These are phyloP conservation scores for Melanchra persicariae DNA, from an alignment of 2,888 invertebrate genomes.

Conservation along the genomic window DNA sequence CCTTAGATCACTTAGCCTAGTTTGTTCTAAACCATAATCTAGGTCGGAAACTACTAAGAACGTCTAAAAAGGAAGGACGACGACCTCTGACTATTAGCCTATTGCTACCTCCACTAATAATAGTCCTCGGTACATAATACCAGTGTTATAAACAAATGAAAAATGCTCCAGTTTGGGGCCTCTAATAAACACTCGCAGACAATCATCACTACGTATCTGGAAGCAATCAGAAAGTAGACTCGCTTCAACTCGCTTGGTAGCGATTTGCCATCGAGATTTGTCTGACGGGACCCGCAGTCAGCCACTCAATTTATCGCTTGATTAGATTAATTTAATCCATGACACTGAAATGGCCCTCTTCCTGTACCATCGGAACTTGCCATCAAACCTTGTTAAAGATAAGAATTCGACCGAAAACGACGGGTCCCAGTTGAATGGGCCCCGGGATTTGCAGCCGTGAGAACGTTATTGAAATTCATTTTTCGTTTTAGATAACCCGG, in stretches of 20 bases:
- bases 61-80: neutral
- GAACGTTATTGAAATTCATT: constrained; percentile 65
- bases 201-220: constrained; percentile 36
- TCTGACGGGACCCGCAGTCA: constrained; percentile 63
- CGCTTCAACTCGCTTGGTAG: constrained; percentile 32
- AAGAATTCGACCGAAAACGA: constrained; percentile 79
- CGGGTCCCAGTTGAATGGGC: constrained; percentile 69
- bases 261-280: constrained; percentile 50
- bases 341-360: constrained; percentile 85
- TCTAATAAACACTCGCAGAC: constrained; percentile 26
- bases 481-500: constrained; percentile 54
- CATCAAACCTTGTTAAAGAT: constrained; percentile 82
- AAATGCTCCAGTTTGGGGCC: constrained; percentile 22
- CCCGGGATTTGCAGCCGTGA: constrained; percentile 64
- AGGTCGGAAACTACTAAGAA: neutral
- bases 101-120: constrained; percentile 32
- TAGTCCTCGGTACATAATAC: constrained; percentile 24
- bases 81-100: constrained; percentile 13
- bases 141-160: constrained; percentile 46
- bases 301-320: constrained; percentile 83
- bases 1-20: constrained; percentile 7
- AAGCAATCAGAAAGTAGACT: constrained; percentile 45
- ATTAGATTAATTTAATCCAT: constrained; percentile 88
- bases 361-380: constrained; percentile 82
- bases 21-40: neutral